Base-by-base conservation (phyloP, 2,797 vertebrate species). In the Oophaga sylvatica region DNA sequence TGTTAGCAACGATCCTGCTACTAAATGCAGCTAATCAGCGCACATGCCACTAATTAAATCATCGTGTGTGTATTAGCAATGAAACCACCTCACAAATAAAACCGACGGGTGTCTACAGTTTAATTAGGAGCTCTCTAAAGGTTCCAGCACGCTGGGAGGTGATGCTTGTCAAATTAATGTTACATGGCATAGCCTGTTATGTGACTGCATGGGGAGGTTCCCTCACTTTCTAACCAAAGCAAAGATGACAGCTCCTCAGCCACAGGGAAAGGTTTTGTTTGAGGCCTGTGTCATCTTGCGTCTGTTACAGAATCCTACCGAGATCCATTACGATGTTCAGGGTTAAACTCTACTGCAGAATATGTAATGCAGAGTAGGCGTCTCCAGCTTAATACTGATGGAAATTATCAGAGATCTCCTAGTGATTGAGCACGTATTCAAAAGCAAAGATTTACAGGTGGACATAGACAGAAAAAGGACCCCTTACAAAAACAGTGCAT, bases 141-240 rank as follows among this genome's bases (percentile, higher is more conserved):
- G 88, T 89, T 89, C 80, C 84, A 73, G 84, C 88, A 80, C 73
- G 84, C 88, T 86, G 84, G 88, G 88, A 89, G 88, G 84, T 89
- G 88, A 89, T 86, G 84, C 88, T 89, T 86, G 88, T 89, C 88
- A 89, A 89, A 89, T 89, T 89, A 89, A 89, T 89, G 88, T 83
- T 89, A 89, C 88, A 89, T 89, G 88, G 88, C 88, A 86, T 59
- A 83, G 88, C 80, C 88, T 89, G 88, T 89, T 89, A 89, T 89
- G 71, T 80, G 84, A 83, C 62, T 71, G 80, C 80, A 83, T 73
- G 20, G 84, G 80, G 84, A 86, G 88, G 88, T 85, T 83, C 60
- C 88, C 88, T 86, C 84, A 83, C 80, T 83, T 86, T 86, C 63
- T 68, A 89, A 89, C 62, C 80, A 89, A 89, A 89, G 88, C 84